phyloP scores from a whole-genome alignment of 2,113 vertebrate genomes.

The Stomatorhinus ivindoensis region DNA sequence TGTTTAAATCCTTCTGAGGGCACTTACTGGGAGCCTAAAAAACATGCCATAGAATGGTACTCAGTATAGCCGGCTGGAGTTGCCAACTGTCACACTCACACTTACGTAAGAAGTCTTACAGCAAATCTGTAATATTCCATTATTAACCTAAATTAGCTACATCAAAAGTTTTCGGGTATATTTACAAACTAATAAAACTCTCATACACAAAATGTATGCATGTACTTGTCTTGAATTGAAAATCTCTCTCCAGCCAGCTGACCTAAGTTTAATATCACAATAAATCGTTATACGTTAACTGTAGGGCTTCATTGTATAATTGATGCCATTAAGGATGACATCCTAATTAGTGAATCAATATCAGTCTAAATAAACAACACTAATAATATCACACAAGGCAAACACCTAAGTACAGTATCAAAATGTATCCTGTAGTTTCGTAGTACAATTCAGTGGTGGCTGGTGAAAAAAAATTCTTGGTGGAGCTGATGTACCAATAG shows the following conservation, averaged over 20 bases:
- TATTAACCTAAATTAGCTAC: neutral
- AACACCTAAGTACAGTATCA: neutral
- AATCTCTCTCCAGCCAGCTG: neutral
- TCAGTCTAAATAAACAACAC: neutral
- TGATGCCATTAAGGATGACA: neutral
- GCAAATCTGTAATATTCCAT: neutral
- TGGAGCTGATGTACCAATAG: no score
- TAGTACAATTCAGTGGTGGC: neutral
- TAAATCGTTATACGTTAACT: neutral
- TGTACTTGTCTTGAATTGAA: neutral
- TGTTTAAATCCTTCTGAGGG: constrained; percentile 42
- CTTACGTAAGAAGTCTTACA: neutral
- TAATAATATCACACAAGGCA: neutral
- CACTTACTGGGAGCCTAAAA: constrained; percentile 40
- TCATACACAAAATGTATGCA: neutral
- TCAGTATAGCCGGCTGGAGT: neutral
- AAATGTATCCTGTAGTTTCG: neutral
- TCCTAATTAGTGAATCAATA: neutral
- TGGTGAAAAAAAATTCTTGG: no score
- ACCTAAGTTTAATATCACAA: neutral
- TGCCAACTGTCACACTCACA: neutral
- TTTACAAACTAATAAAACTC: no score
- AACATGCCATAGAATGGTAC: constrained; percentile 5
- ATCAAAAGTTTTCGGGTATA: no score
- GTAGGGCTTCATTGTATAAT: neutral